Conservation (phyloP, 2,797 vertebrate genomes). For the Sebastolobus altivelis region DNA sequence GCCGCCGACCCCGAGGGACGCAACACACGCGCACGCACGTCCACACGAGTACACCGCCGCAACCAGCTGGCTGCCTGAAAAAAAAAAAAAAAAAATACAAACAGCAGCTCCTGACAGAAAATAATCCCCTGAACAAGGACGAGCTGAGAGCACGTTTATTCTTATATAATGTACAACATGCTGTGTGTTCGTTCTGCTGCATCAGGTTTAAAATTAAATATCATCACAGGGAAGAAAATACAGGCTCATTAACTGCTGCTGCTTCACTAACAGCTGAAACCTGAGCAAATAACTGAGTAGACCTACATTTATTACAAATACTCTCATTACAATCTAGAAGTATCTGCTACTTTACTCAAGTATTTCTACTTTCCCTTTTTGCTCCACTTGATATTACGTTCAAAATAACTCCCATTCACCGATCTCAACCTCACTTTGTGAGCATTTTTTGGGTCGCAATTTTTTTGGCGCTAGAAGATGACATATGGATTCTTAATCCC, state of each 20-base stretch:
- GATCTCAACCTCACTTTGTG: background rate
- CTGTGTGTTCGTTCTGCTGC: constrained; percentile 63
- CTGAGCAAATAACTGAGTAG: constrained; percentile 16
- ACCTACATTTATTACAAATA: background rate
- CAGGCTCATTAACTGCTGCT: constrained; percentile 52
- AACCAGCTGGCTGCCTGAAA: constrained; percentile 73
- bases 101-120: constrained; percentile 69
- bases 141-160: constrained; percentile 55
- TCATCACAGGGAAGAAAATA: constrained; percentile 35
- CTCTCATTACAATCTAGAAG: background rate
- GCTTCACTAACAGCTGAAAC: constrained; percentile 21
- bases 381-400: background rate
- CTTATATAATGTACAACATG: constrained; percentile 63
- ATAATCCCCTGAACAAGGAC: constrained; percentile 79
- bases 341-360: constrained; percentile 9
- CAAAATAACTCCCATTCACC: too few species aligned
- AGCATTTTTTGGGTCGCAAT: background rate
- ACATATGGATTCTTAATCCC: background rate
- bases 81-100: constrained; percentile 49
- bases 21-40: constrained; percentile 11
- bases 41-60: constrained; percentile 30
- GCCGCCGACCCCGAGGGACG: constrained; percentile 53
- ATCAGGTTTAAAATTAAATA: constrained; percentile 58
- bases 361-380: background rate
- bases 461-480: background rate